Conservation (phyloP, 2,797 vertebrate genomes). For the Typhlichthys eigenmanni region DNA sequence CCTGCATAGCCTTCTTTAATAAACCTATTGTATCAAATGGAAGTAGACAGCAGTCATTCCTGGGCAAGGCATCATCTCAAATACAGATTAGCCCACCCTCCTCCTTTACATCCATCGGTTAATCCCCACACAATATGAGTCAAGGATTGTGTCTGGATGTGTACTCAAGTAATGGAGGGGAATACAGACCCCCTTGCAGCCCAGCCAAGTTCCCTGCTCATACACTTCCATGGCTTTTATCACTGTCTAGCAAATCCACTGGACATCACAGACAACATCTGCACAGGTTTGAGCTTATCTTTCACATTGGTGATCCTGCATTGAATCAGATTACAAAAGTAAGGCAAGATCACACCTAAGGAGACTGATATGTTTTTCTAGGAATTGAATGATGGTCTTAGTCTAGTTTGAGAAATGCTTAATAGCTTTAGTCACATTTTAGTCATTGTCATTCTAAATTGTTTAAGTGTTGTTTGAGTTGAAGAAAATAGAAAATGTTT, state of each 20-base stretch:
- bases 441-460: too few relatives aligned
- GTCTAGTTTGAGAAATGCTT: too few relatives aligned
- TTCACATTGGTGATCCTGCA: constrained; percentile 22
- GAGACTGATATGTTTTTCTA: neutral
- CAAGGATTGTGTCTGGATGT: constrained; percentile 57
- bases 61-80: constrained; percentile 33
- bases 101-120: constrained; percentile 35
- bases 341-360: constrained; percentile 57
- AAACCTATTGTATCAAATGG: constrained; percentile 12
- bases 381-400: neutral
- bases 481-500: too few relatives aligned
- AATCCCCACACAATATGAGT: constrained; percentile 62
- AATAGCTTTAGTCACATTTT: too few relatives aligned
- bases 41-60: constrained; percentile 26
- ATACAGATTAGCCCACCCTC: constrained; percentile 17
- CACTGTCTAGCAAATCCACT: constrained; percentile 42
- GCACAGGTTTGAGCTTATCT: constrained; percentile 52
- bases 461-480: too few relatives aligned
- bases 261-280: constrained; percentile 30
- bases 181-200: constrained; percentile 12
- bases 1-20: neutral
- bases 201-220: constrained; percentile 20
- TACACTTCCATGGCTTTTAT: constrained; percentile 40
- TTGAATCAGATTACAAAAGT: constrained; percentile 37
- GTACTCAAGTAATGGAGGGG: constrained; percentile 63